Evolutionary conservation across 2,888 invertebrate species (phyloP), one percentile per base, ranked within the genome.

Genomic region (Orthonychiurus folsomi): DNA sequence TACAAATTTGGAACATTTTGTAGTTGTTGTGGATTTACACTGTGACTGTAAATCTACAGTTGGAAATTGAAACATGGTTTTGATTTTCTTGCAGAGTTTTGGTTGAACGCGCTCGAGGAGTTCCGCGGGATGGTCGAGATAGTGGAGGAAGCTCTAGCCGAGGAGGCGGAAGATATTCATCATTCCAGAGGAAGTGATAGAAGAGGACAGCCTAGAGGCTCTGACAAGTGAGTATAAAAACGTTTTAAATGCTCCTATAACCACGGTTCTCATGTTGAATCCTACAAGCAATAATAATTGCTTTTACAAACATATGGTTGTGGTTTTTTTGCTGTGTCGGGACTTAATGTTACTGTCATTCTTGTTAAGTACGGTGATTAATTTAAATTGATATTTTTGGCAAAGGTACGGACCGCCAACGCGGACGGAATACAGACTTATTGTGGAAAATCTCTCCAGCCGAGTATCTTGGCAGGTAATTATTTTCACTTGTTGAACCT

Each of bases 381-480:
- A 60, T 9, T 37, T 64, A 37, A 62, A 60, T 66, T 69, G 65
- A 66, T 67, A 64, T 65, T 65, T 61, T 67, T 65, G 64, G 67
- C 66, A 62, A 62, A 93, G 94, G 81, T 97, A 95, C 79, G 96
- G 96, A 70, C 95, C 96, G 74, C 97, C 97, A 62, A 91, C 93
- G 73, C 86, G 97, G 75, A 97, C 97, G 74, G 95, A 97, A 81
- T 91, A 95, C 79, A 87, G 96, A 73, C 84, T 97, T 70, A 87
- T 93, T 78, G 94, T 99, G 74, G 96, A 97, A 80, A 99, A 99
- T 81, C 83, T 99, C 71, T 96, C 95, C 70, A 95, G 94, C 77
- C 87, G 96, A 75, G 94, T 96, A 76, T 95, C 95, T 82, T 99
- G 97, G 97, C 97, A 97, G 94, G 96, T 96, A 88, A 86, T 86